phyloP scores from a whole-genome alignment of 2,113 vertebrate genomes.

The Tragelaphus strepsiceros region DNA sequence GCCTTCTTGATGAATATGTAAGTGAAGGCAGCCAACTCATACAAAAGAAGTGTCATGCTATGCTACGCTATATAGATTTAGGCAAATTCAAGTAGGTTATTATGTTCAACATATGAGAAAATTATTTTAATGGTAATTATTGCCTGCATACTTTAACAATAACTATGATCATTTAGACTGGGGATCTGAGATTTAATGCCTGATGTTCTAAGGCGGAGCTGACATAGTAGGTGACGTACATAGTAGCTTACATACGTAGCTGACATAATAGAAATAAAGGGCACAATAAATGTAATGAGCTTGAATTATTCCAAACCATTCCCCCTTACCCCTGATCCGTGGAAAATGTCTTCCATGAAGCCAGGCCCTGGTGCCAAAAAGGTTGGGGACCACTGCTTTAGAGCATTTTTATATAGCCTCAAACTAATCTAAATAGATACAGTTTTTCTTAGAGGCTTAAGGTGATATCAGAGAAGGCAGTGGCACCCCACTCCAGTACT shows the following conservation, averaged over 20 bases:
- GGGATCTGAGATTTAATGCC: neutral
- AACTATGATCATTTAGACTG: neutral
- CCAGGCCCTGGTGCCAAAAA: neutral
- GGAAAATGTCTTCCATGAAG: neutral
- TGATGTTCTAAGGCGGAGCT: neutral
- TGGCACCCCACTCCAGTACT: no score
- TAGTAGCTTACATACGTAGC: neutral
- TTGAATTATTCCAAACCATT: neutral
- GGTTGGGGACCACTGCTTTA: neutral
- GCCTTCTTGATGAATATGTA: constrained; percentile 23
- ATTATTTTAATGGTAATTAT: constrained; percentile 30
- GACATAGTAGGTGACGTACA: neutral
- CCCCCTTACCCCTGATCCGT: fast-evolving
- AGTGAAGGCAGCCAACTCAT: neutral
- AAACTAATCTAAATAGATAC: neutral
- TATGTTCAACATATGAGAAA: neutral
- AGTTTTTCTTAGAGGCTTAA: neutral
- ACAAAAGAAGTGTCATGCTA: neutral
- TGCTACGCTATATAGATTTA: neutral
- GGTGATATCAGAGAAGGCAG: neutral
- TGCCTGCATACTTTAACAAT: neutral
- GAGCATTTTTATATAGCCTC: neutral
- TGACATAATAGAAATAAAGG: neutral
- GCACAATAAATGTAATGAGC: neutral
- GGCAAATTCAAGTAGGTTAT: neutral